Evolutionary conservation across 2,888 invertebrate genomes (phyloP).

Genomic region (Nemoura dubitans): DNA sequence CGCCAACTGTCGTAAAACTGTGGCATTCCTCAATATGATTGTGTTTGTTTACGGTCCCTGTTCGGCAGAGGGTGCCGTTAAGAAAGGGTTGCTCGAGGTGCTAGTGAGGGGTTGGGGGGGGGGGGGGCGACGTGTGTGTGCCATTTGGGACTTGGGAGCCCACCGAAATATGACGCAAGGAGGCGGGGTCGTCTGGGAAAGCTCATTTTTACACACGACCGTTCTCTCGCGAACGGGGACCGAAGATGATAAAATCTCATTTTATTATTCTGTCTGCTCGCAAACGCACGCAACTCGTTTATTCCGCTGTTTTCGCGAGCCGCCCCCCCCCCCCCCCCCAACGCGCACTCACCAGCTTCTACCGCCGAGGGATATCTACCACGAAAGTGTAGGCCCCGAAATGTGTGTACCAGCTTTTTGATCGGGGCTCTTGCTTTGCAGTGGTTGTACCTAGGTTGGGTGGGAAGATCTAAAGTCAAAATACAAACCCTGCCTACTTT

Average conservation of each 20-base stretch:
- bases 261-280: slow-evolving; percentile 31
- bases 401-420: too few relatives aligned
- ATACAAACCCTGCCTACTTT: too few relatives aligned
- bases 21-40: not conserved
- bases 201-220: not conserved
- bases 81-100: not conserved
- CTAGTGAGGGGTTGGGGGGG: not conserved
- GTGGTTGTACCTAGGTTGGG: too few relatives aligned
- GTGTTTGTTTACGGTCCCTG: not conserved
- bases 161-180: not conserved
- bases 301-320: not conserved
- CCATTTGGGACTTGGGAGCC: not conserved
- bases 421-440: too few relatives aligned
- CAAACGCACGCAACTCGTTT: slow-evolving; percentile 10
- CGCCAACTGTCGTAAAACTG: not conserved
- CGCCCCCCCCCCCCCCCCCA: not conserved
- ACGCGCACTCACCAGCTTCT: not conserved
- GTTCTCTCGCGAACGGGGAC: not conserved
- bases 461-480: too few relatives aligned
- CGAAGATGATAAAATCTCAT: slow-evolving; percentile 7
- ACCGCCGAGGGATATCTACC: too few relatives aligned
- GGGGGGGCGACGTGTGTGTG: not conserved
- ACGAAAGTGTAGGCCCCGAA: too few relatives aligned
- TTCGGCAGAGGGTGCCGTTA: not conserved
- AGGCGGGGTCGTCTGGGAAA: not conserved